Evolutionary conservation across 1,140 invertebrate genomes (phyloP).

Genomic region (Phthorimaea operculella): DNA sequence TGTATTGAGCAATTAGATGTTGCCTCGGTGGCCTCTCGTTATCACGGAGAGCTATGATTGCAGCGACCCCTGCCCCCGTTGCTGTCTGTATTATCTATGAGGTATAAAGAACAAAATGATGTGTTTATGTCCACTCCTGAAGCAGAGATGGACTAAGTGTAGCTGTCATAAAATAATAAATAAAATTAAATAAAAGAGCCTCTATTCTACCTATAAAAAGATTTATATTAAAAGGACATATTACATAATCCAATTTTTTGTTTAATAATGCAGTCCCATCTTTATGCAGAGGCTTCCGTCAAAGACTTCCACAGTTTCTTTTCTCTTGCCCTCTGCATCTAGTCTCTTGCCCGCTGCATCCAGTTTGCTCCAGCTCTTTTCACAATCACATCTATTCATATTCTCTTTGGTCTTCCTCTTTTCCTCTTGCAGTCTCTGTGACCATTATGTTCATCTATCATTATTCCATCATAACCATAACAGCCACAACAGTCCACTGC

Average conservation of each 20-base stretch:
- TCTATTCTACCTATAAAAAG: no score
- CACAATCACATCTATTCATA: no score
- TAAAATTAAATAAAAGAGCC: no score
- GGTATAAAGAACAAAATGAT: constrained; percentile 49
- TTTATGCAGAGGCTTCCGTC: background rate
- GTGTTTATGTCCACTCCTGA: constrained; percentile 32
- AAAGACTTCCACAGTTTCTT: background rate
- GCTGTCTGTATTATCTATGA: constrained; percentile 41
- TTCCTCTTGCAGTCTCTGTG: no score
- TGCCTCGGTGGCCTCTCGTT: constrained; percentile 41
- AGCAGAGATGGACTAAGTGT: background rate
- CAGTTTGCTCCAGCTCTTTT: no score
- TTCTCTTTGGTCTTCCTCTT: no score
- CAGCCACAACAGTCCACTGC: no score
- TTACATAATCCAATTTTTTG: background rate
- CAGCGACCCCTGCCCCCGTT: constrained; percentile 52
- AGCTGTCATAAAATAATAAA: no score
- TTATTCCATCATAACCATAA: no score
- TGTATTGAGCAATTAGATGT: constrained; percentile 4
- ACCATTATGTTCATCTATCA: no score
- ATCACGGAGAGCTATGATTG: constrained; percentile 49
- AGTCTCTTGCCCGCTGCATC: no score
- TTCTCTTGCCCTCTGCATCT: background rate
- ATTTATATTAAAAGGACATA: background rate
- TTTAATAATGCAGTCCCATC: background rate